phyloP scores from a whole-genome alignment of 2,888 invertebrate species.

The Dicranocentrus wangi region DNA sequence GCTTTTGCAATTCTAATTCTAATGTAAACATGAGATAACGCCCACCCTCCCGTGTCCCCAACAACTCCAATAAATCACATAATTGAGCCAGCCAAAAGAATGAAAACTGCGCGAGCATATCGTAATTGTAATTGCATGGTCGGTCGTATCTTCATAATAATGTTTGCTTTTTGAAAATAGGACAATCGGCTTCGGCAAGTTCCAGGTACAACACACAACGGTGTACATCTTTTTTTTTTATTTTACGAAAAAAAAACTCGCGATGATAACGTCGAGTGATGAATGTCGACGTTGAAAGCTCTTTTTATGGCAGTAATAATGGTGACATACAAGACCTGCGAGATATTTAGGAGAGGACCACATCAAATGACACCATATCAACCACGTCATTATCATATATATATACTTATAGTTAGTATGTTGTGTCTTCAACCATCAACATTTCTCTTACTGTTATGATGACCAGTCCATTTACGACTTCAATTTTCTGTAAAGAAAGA shows the following conservation, averaged over 20 bases:
- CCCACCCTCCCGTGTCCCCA: too few species aligned
- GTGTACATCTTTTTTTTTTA: too few species aligned
- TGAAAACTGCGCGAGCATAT: too few species aligned
- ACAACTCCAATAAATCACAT: not conserved
- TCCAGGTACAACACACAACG: not conserved
- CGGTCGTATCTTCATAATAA: too few species aligned
- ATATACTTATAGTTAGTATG: too few species aligned
- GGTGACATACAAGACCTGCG: conserved; percentile 41
- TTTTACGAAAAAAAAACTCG: too few species aligned
- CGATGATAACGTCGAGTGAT: conserved; percentile 21
- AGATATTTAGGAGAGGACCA: conserved; percentile 20
- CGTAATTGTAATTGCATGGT: not conserved
- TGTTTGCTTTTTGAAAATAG: too few species aligned
- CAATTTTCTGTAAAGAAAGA: too few species aligned
- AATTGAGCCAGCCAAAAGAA: not conserved
- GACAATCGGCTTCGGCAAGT: conserved; percentile 3
- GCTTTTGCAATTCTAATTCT: not conserved
- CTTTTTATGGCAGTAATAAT: conserved; percentile 51
- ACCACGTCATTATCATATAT: not conserved
- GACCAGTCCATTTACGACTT: too few species aligned
- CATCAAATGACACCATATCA: not conserved
- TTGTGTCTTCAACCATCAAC: too few species aligned
- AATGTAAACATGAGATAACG: not conserved
- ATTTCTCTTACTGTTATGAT: too few species aligned
- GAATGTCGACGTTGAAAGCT: conserved; percentile 28